A percentile compares a stretch with the other conserved stretches of the same genome.
These are phyloP conservation scores for Taxidea taxus DNA, from an alignment of 2,113 vertebrate species.

Conservation along the genomic window DNA sequence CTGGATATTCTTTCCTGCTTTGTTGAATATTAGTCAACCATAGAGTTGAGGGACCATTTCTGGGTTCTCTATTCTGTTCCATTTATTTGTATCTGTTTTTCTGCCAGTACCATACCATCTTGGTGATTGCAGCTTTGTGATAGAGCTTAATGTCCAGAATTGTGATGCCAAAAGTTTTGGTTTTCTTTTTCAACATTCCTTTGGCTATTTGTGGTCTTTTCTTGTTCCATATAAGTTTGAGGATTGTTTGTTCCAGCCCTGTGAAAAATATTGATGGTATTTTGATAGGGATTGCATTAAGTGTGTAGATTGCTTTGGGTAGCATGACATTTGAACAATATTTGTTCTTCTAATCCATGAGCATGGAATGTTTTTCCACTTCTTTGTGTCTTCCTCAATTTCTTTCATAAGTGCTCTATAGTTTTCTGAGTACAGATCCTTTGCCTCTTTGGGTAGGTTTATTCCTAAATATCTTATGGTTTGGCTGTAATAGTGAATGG, in stretches of 20 bases:
- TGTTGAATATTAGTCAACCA: background rate
- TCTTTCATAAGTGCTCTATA: background rate
- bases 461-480: background rate
- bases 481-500: background rate
- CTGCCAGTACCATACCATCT: background rate
- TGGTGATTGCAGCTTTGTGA: background rate
- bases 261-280: too few species aligned
- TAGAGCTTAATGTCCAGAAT: background rate
- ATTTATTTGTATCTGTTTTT: background rate
- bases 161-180: background rate
- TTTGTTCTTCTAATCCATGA: too few species aligned
- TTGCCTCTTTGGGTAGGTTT: background rate
- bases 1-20: background rate
- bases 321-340: too few species aligned
- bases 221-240: too few species aligned
- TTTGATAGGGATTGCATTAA: too few species aligned
- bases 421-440: background rate
- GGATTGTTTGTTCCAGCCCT: too few species aligned
- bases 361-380: background rate
- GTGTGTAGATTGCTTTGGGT: too few species aligned
- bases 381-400: background rate
- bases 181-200: too few species aligned
- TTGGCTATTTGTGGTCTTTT: too few species aligned
- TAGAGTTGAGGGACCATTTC: background rate
- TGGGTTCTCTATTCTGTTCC: background rate